Percentiles rank a stretch among this genome's conserved stretches.
These are phyloP conservation scores for Sebastes nivosus DNA, from an alignment of 2,797 vertebrate genomes.

Conservation along the genomic window DNA sequence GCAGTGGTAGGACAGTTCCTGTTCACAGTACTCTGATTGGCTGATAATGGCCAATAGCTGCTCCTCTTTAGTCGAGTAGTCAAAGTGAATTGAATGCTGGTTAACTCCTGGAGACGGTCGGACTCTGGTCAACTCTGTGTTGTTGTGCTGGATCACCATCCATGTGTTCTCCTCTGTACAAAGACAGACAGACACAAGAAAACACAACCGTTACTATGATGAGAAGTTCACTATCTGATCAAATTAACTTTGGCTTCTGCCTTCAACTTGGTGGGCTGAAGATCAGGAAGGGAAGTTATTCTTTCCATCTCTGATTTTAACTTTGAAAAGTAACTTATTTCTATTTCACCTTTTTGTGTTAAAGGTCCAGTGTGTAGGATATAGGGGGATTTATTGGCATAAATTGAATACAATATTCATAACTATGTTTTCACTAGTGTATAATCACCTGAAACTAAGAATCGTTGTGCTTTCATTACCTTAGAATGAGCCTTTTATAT, in stretches of 20 bases:
- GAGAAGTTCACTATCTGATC: neutral
- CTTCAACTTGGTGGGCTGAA: neutral
- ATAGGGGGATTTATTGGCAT: too few species aligned
- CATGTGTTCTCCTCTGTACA: conserved; percentile 86
- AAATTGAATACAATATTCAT: neutral
- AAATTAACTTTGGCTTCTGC: neutral
- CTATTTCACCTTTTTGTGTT: neutral
- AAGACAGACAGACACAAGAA: neutral
- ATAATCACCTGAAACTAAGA: neutral
- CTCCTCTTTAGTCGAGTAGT: conserved; percentile 85
- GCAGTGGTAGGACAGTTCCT: conserved; percentile 92
- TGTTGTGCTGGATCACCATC: conserved; percentile 92
- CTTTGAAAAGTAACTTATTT: neutral
- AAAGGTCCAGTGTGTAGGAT: neutral
- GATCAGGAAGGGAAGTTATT: neutral
- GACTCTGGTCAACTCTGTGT: conserved; percentile 88
- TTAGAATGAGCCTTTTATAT: neutral
- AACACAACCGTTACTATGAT: neutral
- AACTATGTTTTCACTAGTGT: neutral
- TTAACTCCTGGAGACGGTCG: conserved; percentile 78
- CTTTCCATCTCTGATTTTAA: neutral
- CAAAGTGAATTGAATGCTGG: conserved; percentile 84
- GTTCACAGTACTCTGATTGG: conserved; percentile 89
- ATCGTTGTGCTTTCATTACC: neutral
- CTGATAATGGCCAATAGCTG: conserved; percentile 87